Evolutionary conservation across 2,797 vertebrate genomes (phyloP).

Genomic region (Phrynocephalus vlangalii): DNA sequence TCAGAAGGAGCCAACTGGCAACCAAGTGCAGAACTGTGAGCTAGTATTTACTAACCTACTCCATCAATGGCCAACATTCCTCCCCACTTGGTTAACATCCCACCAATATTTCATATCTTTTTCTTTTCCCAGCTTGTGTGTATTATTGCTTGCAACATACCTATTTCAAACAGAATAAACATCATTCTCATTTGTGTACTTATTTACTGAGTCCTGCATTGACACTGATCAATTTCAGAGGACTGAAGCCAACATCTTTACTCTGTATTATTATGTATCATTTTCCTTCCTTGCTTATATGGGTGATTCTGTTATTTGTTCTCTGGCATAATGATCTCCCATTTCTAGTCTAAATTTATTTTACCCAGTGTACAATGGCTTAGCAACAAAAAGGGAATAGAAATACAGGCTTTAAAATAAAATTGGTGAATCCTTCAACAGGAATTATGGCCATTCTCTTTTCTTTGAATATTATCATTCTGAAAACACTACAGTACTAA

Average conservation of each 20-base stretch:
- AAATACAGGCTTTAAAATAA: neutral
- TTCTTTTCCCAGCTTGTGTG: neutral
- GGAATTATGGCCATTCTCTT: neutral
- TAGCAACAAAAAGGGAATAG: neutral
- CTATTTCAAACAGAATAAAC: neutral
- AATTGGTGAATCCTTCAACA: neutral
- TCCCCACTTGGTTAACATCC: neutral
- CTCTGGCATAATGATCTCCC: neutral
- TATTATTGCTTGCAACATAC: neutral
- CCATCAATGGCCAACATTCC: neutral
- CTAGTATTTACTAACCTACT: neutral
- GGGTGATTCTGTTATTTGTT: neutral
- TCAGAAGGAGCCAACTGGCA: neutral
- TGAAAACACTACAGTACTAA: neutral
- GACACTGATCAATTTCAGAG: neutral
- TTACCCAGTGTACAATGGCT: neutral
- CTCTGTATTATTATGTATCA: neutral
- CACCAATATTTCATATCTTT: neutral
- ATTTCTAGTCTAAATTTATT: constrained; percentile 2
- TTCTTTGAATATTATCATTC: constrained; percentile 3
- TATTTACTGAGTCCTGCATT: neutral
- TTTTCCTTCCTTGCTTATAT: neutral
- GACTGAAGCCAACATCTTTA: neutral
- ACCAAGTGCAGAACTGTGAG: neutral
- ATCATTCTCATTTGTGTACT: neutral